Base-by-base conservation (phyloP, 2,888 invertebrate genomes). In the Rhagonycha fulva region DNA sequence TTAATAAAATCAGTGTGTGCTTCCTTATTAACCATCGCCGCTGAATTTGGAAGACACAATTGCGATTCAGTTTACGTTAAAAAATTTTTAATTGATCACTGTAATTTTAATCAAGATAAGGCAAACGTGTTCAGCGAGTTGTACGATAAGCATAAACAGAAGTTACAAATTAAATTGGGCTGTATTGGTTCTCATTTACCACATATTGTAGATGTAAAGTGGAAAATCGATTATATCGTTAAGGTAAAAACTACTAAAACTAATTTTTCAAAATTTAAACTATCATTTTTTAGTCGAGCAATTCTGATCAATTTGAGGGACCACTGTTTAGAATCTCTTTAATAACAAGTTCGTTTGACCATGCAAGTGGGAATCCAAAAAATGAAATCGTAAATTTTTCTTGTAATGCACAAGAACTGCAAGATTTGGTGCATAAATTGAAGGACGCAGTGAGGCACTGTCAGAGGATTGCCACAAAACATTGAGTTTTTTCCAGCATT, bases 371-470 rank as follows among this genome's bases (percentile, higher is more conserved):
- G 62, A 79, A 78, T 1, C 88, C 84, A 66, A 82, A 85, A 62
- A 76, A 88, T 4, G 88, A 90, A 47, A 88, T 89, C 82, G 84
- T 93, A 14, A 88, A 88, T 78, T 93, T 93, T 81, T 90, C 90
- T 4, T 93, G 93, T 84, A 91, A 90, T 62, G 89, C 89, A 60
- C 92, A 91, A 79, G 91, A 93, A 82, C 83, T 93, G 68, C 92
- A 93, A 83, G 93, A 93, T 86, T 87, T 93, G 74, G 91, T 93
- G 76, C 91, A 91, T 82, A 93, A 93, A 86, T 85, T 93, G 23
- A 92, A 92, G 84, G 92, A 93, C 84, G 89, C 91, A 69, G 89
- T 91, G 70, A 87, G 91, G 80, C 93, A 93, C 83, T 90, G 92
- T 83, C 91, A 92, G 80, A 90, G 89, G 83, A 85, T 91, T 19